Evolutionary conservation across 2,113 vertebrate species (phyloP).

Genomic region (Pseudopodoces humilis): DNA sequence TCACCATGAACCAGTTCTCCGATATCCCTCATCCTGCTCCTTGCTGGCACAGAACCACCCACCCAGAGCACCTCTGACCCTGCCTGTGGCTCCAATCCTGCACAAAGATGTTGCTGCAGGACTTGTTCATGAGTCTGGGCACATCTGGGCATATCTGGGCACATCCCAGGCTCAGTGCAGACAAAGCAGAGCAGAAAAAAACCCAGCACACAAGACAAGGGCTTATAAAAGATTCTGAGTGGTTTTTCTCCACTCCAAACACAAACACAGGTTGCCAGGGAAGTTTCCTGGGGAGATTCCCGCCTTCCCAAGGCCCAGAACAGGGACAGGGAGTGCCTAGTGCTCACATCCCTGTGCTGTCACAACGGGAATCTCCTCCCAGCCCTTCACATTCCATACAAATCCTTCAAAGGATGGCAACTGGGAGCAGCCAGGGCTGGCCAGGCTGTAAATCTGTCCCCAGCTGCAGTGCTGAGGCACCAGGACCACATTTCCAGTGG

Average conservation of each 20-base stretch:
- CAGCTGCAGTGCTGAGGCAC: background rate
- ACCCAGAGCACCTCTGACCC: background rate
- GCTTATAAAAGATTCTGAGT: fast-evolving
- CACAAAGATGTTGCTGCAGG: background rate
- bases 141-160: background rate
- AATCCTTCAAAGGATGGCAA: background rate
- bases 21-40: background rate
- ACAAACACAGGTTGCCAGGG: background rate
- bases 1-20: fast-evolving
- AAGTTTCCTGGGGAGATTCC: background rate
- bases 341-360: fast-evolving
- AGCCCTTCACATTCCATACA: fast-evolving
- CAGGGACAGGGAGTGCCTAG: fast-evolving
- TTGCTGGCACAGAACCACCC: background rate
- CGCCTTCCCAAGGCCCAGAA: background rate
- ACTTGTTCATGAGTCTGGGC: background rate
- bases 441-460: background rate
- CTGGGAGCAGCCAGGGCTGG: background rate
- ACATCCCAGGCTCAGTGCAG: background rate
- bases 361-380: background rate
- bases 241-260: background rate
- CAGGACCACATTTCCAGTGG: background rate
- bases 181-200: background rate
- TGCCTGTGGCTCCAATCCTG: background rate
- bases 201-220: background rate